Evolutionary conservation across 2,888 invertebrate genomes (phyloP).

Genomic region (Uropetala carovei): DNA sequence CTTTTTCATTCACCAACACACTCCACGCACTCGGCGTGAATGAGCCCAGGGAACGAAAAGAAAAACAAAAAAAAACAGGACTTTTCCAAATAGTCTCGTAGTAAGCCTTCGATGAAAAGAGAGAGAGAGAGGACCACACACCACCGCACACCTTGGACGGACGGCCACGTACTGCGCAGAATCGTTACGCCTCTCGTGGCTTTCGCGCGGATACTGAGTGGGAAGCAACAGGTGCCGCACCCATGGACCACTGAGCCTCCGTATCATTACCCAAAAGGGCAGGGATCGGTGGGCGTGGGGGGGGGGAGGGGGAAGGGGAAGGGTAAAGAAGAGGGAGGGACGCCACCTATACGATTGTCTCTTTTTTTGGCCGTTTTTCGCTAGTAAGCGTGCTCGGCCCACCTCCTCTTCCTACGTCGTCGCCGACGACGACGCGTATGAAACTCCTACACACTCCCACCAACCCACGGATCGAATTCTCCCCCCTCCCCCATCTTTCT

Average conservation of each 20-base stretch:
- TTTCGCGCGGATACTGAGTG: slow-evolving; percentile 36
- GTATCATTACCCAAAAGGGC: slow-evolving; percentile 63
- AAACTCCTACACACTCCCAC: background rate
- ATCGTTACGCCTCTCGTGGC: background rate
- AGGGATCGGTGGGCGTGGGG: slow-evolving; percentile 22
- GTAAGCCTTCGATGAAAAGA: background rate
- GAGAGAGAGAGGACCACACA: slow-evolving; percentile 8
- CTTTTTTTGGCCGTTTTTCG: background rate
- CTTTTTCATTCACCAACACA: background rate
- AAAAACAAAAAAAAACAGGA: no score
- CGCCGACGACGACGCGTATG: background rate
- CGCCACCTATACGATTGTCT: slow-evolving; percentile 30
- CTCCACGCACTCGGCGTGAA: background rate
- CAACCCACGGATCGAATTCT: background rate
- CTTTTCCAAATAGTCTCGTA: no score
- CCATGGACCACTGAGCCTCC: slow-evolving; percentile 56
- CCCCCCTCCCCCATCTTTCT: background rate
- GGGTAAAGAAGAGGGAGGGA: background rate
- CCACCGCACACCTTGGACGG: slow-evolving; percentile 44
- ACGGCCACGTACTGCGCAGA: slow-evolving; percentile 52
- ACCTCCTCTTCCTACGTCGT: no score
- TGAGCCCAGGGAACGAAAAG: no score
- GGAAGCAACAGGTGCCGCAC: slow-evolving; percentile 61
- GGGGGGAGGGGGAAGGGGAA: background rate
- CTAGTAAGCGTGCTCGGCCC: background rate